phyloP scores from a whole-genome alignment of 2,113 vertebrate species.

The Carassius carassius region DNA sequence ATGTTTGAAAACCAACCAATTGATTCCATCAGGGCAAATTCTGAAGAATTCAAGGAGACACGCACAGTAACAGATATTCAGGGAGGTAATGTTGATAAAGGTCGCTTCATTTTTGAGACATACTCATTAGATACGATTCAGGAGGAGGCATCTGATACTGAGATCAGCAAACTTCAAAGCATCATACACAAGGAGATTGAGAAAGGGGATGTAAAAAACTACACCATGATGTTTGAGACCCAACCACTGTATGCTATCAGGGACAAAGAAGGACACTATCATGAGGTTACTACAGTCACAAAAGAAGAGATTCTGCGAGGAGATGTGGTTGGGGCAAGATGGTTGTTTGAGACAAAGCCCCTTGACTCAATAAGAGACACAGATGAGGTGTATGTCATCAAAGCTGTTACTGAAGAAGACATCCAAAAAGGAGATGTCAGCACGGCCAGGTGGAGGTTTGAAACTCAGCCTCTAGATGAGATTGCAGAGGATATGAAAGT shows the following conservation, averaged over 20 bases:
- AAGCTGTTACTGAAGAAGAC: slow-evolving; percentile 90
- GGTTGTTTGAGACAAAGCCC: slow-evolving; percentile 93
- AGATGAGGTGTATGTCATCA: slow-evolving; percentile 87
- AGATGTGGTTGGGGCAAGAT: slow-evolving; percentile 88
- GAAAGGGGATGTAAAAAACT: slow-evolving; percentile 88
- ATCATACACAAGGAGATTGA: slow-evolving; percentile 75
- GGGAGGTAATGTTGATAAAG: slow-evolving; percentile 83
- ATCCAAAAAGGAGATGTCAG: slow-evolving; percentile 86
- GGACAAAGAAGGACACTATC: slow-evolving; percentile 87
- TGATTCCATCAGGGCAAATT: slow-evolving; percentile 76
- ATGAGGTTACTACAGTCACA: slow-evolving; percentile 90
- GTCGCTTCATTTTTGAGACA: slow-evolving; percentile 89
- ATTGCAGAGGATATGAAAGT: slow-evolving; percentile 81
- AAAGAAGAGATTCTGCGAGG: slow-evolving; percentile 89
- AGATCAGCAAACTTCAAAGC: slow-evolving; percentile 70
- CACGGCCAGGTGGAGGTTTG: slow-evolving; percentile 87
- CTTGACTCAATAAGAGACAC: slow-evolving; percentile 85
- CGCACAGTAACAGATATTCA: slow-evolving; percentile 83
- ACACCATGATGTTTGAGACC: slow-evolving; percentile 90
- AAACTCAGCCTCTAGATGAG: slow-evolving; percentile 87
- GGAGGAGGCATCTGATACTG: slow-evolving; percentile 72
- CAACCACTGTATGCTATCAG: slow-evolving; percentile 88
- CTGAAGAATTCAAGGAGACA: slow-evolving; percentile 63
- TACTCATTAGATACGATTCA: slow-evolving; percentile 87
- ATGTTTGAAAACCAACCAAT: slow-evolving; percentile 89